phyloP scores from a whole-genome alignment of 2,113 vertebrate genomes.

The Puma concolor region DNA sequence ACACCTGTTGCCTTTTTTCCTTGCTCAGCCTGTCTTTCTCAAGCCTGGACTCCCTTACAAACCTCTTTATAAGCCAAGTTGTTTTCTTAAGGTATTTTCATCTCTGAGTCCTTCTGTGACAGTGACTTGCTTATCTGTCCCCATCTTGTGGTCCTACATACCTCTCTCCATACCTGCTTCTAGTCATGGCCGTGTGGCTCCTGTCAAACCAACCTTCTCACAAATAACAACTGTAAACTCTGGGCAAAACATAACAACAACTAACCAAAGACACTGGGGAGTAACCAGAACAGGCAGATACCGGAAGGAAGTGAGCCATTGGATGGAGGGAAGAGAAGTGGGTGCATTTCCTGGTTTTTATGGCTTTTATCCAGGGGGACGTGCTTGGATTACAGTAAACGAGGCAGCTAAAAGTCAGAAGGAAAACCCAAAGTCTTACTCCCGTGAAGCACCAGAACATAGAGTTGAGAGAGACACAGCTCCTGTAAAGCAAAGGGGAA shows the following conservation, averaged over 20 bases:
- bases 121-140: neutral
- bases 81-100: neutral
- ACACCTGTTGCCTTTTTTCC: neutral
- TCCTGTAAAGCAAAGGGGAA: neutral
- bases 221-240: neutral
- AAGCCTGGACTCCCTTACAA: neutral
- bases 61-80: neutral
- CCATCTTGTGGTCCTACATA: neutral
- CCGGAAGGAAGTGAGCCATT: neutral
- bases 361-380: neutral
- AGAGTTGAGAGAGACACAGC: neutral
- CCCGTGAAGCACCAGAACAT: neutral
- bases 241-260: neutral
- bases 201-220: neutral
- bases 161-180: neutral
- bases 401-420: neutral
- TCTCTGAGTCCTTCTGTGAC: neutral
- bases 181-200: neutral
- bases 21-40: neutral
- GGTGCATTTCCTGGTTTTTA: neutral
- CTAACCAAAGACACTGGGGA: neutral
- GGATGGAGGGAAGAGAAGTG: neutral
- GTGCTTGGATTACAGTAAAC: neutral
- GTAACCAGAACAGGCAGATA: neutral
- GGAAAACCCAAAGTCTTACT: neutral